Percentiles rank a stretch among this genome's conserved stretches.
phyloP scores from a whole-genome alignment of 2,797 vertebrate genomes.

The Urosaurus nigricauda region DNA sequence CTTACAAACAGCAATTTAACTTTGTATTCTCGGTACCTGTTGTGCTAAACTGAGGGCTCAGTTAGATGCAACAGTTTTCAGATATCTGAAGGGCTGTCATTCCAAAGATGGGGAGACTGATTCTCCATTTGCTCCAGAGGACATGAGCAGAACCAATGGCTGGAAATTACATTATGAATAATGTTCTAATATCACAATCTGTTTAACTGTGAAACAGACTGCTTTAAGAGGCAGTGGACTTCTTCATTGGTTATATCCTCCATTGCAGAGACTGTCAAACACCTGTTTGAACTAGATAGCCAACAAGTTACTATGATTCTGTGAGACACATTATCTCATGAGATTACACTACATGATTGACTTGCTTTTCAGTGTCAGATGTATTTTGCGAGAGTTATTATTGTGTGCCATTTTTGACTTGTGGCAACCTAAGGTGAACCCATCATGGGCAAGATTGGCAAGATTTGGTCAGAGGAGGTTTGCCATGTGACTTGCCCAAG shows the following conservation, averaged over 20 bases:
- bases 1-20: slow-evolving; percentile 60
- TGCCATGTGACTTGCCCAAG: no score
- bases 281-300: no score
- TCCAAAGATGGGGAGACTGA: neutral
- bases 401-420: no score
- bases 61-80: neutral
- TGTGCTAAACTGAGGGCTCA: slow-evolving; percentile 47
- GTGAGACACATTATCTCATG: neutral
- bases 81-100: neutral
- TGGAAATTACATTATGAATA: neutral
- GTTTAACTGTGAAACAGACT: neutral
- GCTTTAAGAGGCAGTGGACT: neutral
- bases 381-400: no score
- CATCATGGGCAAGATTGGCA: no score
- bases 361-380: neutral
- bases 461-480: no score
- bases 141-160: neutral
- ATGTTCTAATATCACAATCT: neutral
- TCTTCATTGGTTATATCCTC: neutral
- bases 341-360: neutral
- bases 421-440: no score
- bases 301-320: no score
- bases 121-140: neutral
- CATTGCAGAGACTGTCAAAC: no score
- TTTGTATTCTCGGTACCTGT: slow-evolving; percentile 55